Evolutionary conservation across 2,113 vertebrate genomes (phyloP).

Genomic region (Numenius arquata): DNA sequence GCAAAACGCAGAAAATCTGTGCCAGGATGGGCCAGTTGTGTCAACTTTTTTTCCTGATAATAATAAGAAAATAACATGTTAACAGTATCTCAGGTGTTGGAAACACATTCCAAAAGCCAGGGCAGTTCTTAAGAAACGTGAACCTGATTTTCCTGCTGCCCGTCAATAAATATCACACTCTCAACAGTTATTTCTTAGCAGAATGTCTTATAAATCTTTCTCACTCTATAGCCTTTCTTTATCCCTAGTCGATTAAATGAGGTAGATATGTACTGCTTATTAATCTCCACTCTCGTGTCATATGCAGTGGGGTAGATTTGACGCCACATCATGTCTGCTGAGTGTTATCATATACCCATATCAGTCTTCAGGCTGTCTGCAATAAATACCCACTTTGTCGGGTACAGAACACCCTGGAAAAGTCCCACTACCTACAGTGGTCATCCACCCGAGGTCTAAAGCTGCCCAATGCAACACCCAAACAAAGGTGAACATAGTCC

Average conservation of each 20-base stretch:
- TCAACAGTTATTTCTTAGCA: neutral
- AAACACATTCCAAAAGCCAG: neutral
- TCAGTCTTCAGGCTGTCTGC: neutral
- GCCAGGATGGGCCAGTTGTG: too few species aligned
- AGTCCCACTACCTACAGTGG: fast-evolving
- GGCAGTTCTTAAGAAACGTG: neutral
- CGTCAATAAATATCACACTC: neutral
- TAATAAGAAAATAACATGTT: neutral
- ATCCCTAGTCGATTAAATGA: neutral
- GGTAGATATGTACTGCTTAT: neutral
- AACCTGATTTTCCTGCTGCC: neutral
- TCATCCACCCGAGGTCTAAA: neutral
- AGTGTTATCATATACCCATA: fast-evolving
- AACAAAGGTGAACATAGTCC: neutral
- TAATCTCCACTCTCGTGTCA: neutral
- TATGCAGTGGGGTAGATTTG: fast-evolving
- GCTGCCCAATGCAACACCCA: fast-evolving
- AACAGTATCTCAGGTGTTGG: neutral
- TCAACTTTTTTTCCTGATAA: neutral
- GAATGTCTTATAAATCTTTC: neutral
- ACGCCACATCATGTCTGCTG: fast-evolving
- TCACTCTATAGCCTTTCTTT: neutral
- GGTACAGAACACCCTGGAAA: neutral
- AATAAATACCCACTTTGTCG: neutral
- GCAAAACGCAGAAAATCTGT: neutral